phyloP scores from a whole-genome alignment of 2,888 invertebrate genomes.

The Acronicta aceris region DNA sequence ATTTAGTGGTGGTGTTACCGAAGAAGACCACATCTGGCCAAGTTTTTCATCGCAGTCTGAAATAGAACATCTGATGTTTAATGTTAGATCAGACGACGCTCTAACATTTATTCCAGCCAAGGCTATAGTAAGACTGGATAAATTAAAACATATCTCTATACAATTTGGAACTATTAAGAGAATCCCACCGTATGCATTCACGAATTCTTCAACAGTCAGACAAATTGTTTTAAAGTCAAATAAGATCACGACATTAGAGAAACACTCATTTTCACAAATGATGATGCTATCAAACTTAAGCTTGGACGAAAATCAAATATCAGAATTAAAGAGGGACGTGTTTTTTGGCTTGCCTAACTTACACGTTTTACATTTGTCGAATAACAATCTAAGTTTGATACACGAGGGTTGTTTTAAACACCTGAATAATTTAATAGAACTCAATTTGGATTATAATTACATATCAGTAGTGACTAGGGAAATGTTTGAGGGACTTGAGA shows the following conservation, averaged over 20 bases:
- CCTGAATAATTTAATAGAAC: constrained; percentile 92
- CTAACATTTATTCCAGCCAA: constrained; percentile 92
- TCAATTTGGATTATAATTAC: constrained; percentile 94
- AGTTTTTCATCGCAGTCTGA: constrained; percentile 92
- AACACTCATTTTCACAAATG: constrained; percentile 93
- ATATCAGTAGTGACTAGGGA: constrained; percentile 93
- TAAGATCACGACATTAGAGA: constrained; percentile 91
- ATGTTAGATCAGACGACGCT: constrained; percentile 92
- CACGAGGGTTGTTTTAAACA: constrained; percentile 96
- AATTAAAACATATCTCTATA: constrained; percentile 91
- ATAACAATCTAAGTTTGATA: constrained; percentile 95
- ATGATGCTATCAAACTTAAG: constrained; percentile 91
- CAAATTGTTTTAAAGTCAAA: constrained; percentile 92
- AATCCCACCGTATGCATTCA: constrained; percentile 93
- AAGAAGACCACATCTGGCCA: constrained; percentile 92
- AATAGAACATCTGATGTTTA: constrained; percentile 91
- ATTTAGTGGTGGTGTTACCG: constrained; percentile 89
- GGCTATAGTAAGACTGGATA: constrained; percentile 91
- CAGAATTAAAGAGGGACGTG: constrained; percentile 92
- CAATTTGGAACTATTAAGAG: constrained; percentile 93
- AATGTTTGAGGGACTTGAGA: constrained; percentile 93
- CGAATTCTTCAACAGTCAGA: constrained; percentile 92
- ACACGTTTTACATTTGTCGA: constrained; percentile 93
- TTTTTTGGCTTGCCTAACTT: constrained; percentile 93
- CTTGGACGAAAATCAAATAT: constrained; percentile 93